phyloP scores from a whole-genome alignment of 2,797 vertebrate species.

The Melanotaenia pygmaea region DNA sequence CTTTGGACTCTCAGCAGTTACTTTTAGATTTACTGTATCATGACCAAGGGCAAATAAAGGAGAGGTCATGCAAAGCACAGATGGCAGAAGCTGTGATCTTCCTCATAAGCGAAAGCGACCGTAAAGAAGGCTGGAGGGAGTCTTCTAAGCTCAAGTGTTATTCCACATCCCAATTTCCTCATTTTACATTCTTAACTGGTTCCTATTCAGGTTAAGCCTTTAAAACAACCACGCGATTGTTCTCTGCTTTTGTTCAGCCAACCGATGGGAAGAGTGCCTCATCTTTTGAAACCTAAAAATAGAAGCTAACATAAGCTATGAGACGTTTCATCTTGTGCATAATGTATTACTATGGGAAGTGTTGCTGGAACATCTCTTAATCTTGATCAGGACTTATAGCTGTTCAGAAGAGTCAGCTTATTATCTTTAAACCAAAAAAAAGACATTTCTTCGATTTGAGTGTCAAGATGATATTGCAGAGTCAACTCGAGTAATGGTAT shows the following conservation, averaged over 20 bases:
- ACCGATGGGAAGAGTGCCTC: conserved; percentile 56
- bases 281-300: conserved; percentile 67
- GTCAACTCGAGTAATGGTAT: background rate
- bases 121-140: conserved; percentile 36
- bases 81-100: conserved; percentile 44
- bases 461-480: background rate
- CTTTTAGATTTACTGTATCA: conserved; percentile 34
- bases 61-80: conserved; percentile 47
- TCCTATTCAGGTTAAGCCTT: conserved; percentile 58
- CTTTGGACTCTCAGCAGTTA: conserved; percentile 27
- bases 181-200: conserved; percentile 68
- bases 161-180: conserved; percentile 58
- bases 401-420: background rate
- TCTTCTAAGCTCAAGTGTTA: conserved; percentile 39
- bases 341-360: conserved; percentile 50
- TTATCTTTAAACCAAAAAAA: conserved; percentile 14
- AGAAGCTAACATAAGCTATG: conserved; percentile 52
- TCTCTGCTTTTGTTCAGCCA: conserved; percentile 42
- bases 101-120: conserved; percentile 23
- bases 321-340: conserved; percentile 59
- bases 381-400: conserved; percentile 1
- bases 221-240: conserved; percentile 47
- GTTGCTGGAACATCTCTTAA: conserved; percentile 37
- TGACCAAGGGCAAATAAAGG: conserved; percentile 29
- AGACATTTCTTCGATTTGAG: background rate